phyloP scores from a whole-genome alignment of 2,888 invertebrate species.

The Cistogaster globosa region DNA sequence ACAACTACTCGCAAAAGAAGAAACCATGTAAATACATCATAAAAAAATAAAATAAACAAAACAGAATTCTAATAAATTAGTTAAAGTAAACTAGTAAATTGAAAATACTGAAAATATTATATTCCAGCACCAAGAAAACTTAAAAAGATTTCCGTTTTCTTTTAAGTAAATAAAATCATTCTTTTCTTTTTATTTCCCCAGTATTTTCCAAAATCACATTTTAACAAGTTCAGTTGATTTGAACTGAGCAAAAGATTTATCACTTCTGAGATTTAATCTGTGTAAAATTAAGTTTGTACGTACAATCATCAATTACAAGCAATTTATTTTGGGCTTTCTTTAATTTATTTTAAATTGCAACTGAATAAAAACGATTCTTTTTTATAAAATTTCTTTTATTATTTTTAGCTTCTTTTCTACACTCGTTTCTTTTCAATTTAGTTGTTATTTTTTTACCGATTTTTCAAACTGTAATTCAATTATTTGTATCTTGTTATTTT shows the following conservation, averaged over 20 bases:
- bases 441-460: conserved; percentile 27
- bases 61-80: conserved; percentile 27
- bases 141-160: conserved; percentile 9
- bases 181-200: conserved; percentile 24
- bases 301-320: conserved; percentile 58
- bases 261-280: conserved; percentile 23
- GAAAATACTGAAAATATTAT: conserved; percentile 41
- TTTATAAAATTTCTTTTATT: conserved; percentile 16
- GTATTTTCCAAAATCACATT: conserved; percentile 34
- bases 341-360: conserved; percentile 71
- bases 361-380: conserved; percentile 45
- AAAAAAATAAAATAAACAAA: conserved; percentile 6
- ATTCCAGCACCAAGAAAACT: conserved; percentile 30
- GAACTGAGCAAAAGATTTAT: conserved; percentile 7
- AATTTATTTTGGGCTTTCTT: conserved; percentile 60
- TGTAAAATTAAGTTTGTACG: conserved; percentile 48
- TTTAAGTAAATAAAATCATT: neutral
- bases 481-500: conserved; percentile 55
- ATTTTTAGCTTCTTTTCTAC: conserved; percentile 46
- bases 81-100: conserved; percentile 27
- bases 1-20: neutral
- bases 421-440: conserved; percentile 64
- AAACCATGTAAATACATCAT: conserved; percentile 31
- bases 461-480: conserved; percentile 33
- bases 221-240: conserved; percentile 45